phyloP scores from a whole-genome alignment of 2,113 vertebrate species.

The Myrmophylax atrothorax region DNA sequence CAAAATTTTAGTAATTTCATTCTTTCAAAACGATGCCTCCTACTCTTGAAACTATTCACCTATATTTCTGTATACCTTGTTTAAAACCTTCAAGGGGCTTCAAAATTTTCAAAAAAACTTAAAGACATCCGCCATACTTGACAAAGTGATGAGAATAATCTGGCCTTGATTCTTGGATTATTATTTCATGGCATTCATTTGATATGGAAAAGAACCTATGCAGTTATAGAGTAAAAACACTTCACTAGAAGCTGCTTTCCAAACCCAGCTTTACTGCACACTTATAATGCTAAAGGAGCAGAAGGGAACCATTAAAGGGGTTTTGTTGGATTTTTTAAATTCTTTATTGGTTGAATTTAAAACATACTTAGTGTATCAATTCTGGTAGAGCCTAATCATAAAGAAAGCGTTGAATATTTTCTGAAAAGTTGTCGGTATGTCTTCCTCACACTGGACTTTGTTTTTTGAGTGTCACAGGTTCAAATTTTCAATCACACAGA shows the following conservation, averaged over 20 bases:
- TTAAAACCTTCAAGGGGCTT: background rate
- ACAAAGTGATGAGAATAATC: background rate
- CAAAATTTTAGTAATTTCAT: background rate
- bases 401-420: background rate
- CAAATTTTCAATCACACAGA: background rate
- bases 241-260: background rate
- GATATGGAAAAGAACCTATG: background rate
- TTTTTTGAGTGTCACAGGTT: background rate
- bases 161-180: background rate
- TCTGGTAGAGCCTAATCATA: background rate
- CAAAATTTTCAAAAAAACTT: background rate
- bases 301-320: fast-evolving
- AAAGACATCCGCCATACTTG: background rate
- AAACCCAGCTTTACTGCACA: background rate
- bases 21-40: background rate
- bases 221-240: background rate
- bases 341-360: background rate
- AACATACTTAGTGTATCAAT: background rate
- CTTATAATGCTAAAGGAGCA: fast-evolving
- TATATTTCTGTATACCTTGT: background rate
- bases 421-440: background rate
- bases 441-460: background rate
- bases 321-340: background rate
- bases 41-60: background rate
- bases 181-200: background rate